Conservation (phyloP, 2,797 vertebrate genomes). For the Platyrinchus mystaceus region DNA sequence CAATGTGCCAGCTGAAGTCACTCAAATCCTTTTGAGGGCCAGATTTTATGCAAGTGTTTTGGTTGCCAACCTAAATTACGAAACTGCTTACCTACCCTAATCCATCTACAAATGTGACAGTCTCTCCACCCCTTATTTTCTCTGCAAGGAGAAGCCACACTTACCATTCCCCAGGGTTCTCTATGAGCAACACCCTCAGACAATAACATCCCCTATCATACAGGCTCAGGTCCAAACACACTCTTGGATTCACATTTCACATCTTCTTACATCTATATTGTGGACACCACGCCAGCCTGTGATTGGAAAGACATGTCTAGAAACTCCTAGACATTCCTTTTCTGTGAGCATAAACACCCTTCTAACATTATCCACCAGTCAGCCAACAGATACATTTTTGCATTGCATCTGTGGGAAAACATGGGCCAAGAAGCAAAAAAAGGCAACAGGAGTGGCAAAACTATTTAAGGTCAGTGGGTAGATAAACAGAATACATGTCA, state of each 20-base stretch:
- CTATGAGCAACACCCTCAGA: background rate
- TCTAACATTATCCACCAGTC: background rate
- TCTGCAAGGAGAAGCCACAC: background rate
- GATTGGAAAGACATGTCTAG: background rate
- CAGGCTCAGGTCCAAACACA: fast-evolving
- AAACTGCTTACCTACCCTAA: background rate
- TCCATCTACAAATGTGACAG: background rate
- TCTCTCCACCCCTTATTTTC: background rate
- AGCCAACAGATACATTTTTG: background rate
- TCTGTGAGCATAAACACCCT: background rate
- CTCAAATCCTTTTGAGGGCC: background rate
- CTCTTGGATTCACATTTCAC: background rate
- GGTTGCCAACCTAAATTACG: background rate
- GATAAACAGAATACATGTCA: background rate
- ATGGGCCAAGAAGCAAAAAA: background rate
- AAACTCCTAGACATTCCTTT: background rate
- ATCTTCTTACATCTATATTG: fast-evolving
- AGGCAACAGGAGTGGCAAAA: background rate
- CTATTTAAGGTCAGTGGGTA: background rate
- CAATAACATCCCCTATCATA: fast-evolving
- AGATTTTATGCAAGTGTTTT: background rate
- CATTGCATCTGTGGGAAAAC: fast-evolving
- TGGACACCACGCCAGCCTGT: background rate
- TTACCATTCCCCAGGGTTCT: background rate
- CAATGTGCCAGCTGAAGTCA: background rate